phyloP scores from a whole-genome alignment of 1,140 invertebrate genomes.

The Rhyzopertha dominica region DNA sequence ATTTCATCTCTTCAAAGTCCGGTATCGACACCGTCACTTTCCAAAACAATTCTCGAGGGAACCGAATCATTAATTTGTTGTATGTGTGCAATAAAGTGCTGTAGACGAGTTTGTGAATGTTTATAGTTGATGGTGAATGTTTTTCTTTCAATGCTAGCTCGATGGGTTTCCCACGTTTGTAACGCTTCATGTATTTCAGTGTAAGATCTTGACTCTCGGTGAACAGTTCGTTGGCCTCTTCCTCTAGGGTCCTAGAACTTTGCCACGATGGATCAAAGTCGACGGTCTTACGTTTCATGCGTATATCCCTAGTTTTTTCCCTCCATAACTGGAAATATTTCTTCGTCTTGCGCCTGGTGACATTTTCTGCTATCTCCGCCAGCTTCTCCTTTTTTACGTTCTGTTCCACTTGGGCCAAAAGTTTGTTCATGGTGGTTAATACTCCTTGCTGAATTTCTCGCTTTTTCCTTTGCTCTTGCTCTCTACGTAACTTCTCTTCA shows the following conservation, averaged over 20 bases:
- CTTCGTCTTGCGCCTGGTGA: conserved; percentile 41
- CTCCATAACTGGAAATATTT: conserved; percentile 50
- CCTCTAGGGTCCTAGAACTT: conserved; percentile 46
- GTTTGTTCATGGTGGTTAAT: conserved; percentile 26
- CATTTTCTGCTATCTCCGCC: conserved; percentile 38
- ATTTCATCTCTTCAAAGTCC: conserved; percentile 37
- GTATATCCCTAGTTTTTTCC: conserved; percentile 39
- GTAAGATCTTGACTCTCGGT: conserved; percentile 49
- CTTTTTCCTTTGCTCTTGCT: conserved; percentile 13
- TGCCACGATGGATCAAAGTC: conserved; percentile 61
- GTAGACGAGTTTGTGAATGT: conserved; percentile 49
- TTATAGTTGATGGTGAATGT: conserved; percentile 42
- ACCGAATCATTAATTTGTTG: conserved; percentile 47
- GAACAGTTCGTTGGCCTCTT: conserved; percentile 51
- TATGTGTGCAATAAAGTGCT: conserved; percentile 47
- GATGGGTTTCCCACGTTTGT: conserved; percentile 48
- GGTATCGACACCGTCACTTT: conserved; percentile 62
- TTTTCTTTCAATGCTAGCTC: conserved; percentile 42
- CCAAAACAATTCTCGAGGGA: conserved; percentile 57
- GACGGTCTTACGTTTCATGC: conserved; percentile 47
- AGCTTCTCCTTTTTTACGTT: conserved; percentile 49
- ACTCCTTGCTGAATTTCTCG: conserved; percentile 25
- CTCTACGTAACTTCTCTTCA: conserved; percentile 19
- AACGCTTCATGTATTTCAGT: conserved; percentile 52
- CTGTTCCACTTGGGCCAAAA: conserved; percentile 45